A percentile compares a stretch with the other conserved stretches of the same genome.
These are phyloP conservation scores for Leptopilina clavipes DNA, from an alignment of 1,140 invertebrate genomes.

Conservation along the genomic window DNA sequence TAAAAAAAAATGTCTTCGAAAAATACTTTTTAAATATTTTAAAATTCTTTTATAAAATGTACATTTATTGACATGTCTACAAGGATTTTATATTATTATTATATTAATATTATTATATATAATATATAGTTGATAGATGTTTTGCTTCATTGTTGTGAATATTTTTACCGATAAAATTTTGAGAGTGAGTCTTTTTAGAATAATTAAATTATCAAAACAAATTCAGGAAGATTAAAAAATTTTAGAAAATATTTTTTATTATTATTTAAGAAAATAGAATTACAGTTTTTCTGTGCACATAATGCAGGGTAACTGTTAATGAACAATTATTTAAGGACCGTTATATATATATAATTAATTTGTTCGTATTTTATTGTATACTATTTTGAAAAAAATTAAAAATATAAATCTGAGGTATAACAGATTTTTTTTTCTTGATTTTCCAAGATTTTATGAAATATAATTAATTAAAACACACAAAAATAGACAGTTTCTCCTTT, in stretches of 20 bases:
- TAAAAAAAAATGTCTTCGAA: background rate
- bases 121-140: background rate
- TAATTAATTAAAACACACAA: no score
- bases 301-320: conserved; percentile 29
- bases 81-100: background rate
- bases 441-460: background rate
- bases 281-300: conserved; percentile 20
- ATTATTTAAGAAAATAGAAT: conserved; percentile 10
- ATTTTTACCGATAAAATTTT: background rate
- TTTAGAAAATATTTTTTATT: background rate
- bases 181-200: background rate
- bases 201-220: conserved; percentile 1
- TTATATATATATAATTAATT: conserved; percentile 14
- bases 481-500: no score
- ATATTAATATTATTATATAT: no score
- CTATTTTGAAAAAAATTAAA: conserved; percentile 33
- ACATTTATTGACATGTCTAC: conserved; percentile 8
- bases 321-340: conserved; percentile 21
- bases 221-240: background rate
- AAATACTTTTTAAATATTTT: background rate
- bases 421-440: background rate
- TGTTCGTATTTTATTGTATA: conserved; percentile 28
- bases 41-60: background rate
- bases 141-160: background rate
- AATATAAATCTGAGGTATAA: conserved; percentile 10